Evolutionary conservation across 30 jellyfish, hydroid and myxozoan genomes (phyloP), one percentile per base, ranked within the genome.

Genomic region (Turritopsis dohrnii): DNA sequence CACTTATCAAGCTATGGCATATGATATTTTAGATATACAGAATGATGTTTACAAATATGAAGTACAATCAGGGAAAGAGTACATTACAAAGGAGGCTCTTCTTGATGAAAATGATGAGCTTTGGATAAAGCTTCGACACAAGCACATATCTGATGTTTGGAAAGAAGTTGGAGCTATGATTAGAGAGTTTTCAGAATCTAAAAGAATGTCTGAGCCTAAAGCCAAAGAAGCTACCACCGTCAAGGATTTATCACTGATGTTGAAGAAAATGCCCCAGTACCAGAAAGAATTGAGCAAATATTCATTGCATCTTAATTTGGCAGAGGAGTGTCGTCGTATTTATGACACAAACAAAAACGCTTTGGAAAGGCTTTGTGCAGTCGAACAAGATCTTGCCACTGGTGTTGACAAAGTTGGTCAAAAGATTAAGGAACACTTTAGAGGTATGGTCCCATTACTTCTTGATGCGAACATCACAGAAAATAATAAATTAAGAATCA

Each of bases 301-400:
- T 84, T 71, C 96, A 54, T 30, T 93, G 73, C 98, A 93, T 85
- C 82, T 93, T 31, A 88, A 88, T 29, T 88, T 93, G 75, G 98
- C 98, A 21, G 98, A 93, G 79, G 98, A 93, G 54, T 93, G 98
- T 77, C 52, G 89, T 92, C 71, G 71, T 29, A 87, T 83, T 66
- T 94, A 89, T 81, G 80, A 83, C 26, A 82, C 83, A 24, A 88
- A 81, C 27, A 90, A 90, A 83, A 79, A n/a, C n/a, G n/a, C n/a
- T n/a, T n/a, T 94, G 66, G 97, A 94, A 76, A 87, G 89, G 74
- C 79, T 94, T 79, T 89, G 97, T 85, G 91, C 72, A 66, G 97
- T 90, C 23, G 99, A 94, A 81, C 99, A 94, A 72, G 99, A 94
- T 75, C 83, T 94, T 76, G 97, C 99, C 17, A 94, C 99, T 24